These are phyloP conservation scores for Scaptomyza hsui DNA, from an alignment of 1,140 invertebrate species.

Conservation along the genomic window DNA sequence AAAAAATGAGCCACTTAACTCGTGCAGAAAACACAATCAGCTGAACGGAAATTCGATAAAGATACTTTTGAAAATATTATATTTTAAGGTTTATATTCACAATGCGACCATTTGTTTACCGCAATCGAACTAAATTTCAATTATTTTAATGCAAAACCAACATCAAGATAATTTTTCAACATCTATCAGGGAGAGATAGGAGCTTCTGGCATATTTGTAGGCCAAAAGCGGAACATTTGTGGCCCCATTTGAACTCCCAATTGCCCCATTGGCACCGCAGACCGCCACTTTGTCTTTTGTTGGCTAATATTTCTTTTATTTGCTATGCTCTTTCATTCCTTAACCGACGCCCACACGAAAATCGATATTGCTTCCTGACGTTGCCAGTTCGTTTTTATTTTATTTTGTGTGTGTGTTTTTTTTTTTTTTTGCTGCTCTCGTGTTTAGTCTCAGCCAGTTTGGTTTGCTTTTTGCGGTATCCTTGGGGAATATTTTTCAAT, in stretches of 20 bases:
- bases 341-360: conserved; percentile 59
- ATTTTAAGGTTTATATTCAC: background rate
- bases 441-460: conserved; percentile 55
- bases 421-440: conserved; percentile 37
- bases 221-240: conserved; percentile 12
- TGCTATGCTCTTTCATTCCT: conserved; percentile 54
- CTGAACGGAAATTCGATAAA: conserved; percentile 16
- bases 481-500: conserved; percentile 83
- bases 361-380: conserved; percentile 74
- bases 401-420: conserved; percentile 27
- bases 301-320: conserved; percentile 81
- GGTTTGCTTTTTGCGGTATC: conserved; percentile 77
- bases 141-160: conserved; percentile 8
- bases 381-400: conserved; percentile 47
- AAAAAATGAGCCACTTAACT: conserved; percentile 34
- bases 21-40: conserved; percentile 17
- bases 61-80: background rate
- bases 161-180: conserved; percentile 30
- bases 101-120: too few species aligned
- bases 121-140: background rate
- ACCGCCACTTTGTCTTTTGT: conserved; percentile 77
- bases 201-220: background rate
- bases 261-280: conserved; percentile 37
- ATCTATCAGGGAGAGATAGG: background rate
- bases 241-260: conserved; percentile 37